Percentiles rank a stretch among this genome's conserved stretches.
Conservation (phyloP, 2,888 invertebrate species). For the Leucania comma region DNA sequence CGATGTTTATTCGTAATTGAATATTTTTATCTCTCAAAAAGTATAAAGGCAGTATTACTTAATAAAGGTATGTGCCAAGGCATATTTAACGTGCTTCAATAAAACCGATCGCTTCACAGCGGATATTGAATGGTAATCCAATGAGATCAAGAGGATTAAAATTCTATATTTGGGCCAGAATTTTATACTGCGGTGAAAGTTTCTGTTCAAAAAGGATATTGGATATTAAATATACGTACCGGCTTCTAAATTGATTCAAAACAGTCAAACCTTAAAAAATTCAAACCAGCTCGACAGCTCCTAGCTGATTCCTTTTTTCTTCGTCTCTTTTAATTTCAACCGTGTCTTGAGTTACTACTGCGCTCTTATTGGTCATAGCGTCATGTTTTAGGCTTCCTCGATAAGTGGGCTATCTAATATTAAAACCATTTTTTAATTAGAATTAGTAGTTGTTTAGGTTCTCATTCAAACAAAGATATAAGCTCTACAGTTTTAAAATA, state of each 20-base stretch:
- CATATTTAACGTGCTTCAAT: slow-evolving; percentile 24
- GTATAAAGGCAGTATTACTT: background rate
- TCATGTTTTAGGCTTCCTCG: too few species aligned
- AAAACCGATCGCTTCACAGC: slow-evolving; percentile 41
- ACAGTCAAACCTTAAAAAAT: too few species aligned
- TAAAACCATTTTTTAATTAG: too few species aligned
- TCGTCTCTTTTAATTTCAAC: too few species aligned
- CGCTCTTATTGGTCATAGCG: too few species aligned
- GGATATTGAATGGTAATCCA: slow-evolving; percentile 65
- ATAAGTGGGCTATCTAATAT: too few species aligned
- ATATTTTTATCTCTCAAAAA: slow-evolving; percentile 3
- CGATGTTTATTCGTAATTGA: slow-evolving; percentile 1
- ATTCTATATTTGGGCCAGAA: slow-evolving; percentile 33
- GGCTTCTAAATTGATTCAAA: background rate
- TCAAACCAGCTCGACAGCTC: too few species aligned
- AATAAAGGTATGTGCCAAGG: background rate
- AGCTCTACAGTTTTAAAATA: too few species aligned
- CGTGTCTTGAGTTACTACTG: too few species aligned
- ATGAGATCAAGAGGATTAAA: slow-evolving; percentile 47
- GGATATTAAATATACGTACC: slow-evolving; percentile 5
- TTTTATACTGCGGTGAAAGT: slow-evolving; percentile 7
- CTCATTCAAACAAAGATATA: too few species aligned
- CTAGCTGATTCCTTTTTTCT: too few species aligned
- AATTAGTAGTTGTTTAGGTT: too few species aligned
- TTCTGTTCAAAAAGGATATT: slow-evolving; percentile 19